These are phyloP conservation scores for Hemibagrus wyckioides DNA, from an alignment of 2,113 vertebrate species.

Conservation along the genomic window DNA sequence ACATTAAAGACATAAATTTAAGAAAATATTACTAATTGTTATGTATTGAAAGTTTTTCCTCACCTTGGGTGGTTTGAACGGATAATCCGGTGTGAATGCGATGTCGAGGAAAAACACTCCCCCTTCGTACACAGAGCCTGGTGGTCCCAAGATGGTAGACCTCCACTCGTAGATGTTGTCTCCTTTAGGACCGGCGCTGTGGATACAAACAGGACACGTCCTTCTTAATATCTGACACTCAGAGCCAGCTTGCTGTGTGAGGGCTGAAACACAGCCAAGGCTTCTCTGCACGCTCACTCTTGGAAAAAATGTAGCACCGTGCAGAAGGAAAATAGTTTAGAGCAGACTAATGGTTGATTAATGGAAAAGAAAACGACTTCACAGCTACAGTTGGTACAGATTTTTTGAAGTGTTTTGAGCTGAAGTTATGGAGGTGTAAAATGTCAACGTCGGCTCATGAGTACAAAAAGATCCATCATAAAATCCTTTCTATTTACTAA, in stretches of 20 bases:
- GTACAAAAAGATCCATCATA: neutral
- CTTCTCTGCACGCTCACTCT: neutral
- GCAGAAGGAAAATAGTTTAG: neutral
- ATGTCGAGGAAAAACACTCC: constrained; percentile 99
- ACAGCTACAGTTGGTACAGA: neutral
- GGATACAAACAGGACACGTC: constrained; percentile 60
- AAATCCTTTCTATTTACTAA: neutral
- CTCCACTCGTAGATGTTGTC: constrained; percentile 99
- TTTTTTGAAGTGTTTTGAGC: neutral
- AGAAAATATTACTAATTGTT: neutral
- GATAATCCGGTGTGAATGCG: constrained; percentile 97
- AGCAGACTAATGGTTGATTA: neutral
- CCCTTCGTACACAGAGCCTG: constrained; percentile 97
- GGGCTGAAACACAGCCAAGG: neutral
- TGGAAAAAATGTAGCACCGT: neutral
- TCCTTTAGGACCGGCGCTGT: constrained; percentile 97
- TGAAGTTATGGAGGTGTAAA: neutral
- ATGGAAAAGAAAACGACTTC: neutral
- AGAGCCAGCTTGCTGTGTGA: neutral
- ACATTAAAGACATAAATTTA: neutral
- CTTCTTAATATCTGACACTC: neutral
- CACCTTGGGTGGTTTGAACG: constrained; percentile 99
- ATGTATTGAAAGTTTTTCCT: constrained; percentile 50
- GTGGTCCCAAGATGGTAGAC: constrained; percentile 96
- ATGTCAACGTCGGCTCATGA: neutral